phyloP scores from a whole-genome alignment of 37 sponge, comb jelly and placozoan species.

The Spongilla lacustris region DNA sequence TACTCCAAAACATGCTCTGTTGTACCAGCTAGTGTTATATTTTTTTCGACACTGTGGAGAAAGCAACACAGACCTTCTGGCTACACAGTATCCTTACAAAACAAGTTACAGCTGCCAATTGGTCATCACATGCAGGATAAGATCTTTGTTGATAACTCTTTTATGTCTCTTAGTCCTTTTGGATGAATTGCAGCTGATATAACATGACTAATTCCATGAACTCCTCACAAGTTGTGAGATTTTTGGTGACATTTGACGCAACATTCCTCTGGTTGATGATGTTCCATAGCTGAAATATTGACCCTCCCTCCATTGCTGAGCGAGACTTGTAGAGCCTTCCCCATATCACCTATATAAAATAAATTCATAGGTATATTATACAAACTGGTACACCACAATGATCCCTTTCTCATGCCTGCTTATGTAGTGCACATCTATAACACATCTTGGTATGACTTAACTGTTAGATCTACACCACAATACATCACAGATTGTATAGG shows the following conservation, averaged over 20 bases:
- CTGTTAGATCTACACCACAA: too few relatives aligned
- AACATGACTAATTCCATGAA: slow-evolving; percentile 29
- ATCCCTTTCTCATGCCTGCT: too few relatives aligned
- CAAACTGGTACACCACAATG: too few relatives aligned
- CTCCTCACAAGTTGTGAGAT: slow-evolving; percentile 38
- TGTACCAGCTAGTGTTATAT: slow-evolving; percentile 4
- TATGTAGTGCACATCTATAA: too few relatives aligned
- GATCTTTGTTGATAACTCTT: neutral
- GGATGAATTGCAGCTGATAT: slow-evolving; percentile 51
- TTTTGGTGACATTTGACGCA: neutral
- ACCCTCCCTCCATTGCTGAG: slow-evolving; percentile 35
- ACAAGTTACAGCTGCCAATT: neutral
- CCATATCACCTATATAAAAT: slow-evolving; percentile 50
- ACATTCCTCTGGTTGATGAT: slow-evolving; percentile 49
- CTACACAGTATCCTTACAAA: neutral
- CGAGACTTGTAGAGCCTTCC: slow-evolving; percentile 13
- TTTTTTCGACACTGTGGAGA: neutral
- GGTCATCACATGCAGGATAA: neutral
- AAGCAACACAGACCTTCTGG: neutral
- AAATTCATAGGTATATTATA: too few relatives aligned
- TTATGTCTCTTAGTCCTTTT: neutral
- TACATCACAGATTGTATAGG: too few relatives aligned
- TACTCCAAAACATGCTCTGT: too few relatives aligned
- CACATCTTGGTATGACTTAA: too few relatives aligned
- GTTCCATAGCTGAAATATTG: slow-evolving; percentile 54